Evolutionary conservation across 2,797 vertebrate genomes (phyloP).

Genomic region (Streptopelia turtur): DNA sequence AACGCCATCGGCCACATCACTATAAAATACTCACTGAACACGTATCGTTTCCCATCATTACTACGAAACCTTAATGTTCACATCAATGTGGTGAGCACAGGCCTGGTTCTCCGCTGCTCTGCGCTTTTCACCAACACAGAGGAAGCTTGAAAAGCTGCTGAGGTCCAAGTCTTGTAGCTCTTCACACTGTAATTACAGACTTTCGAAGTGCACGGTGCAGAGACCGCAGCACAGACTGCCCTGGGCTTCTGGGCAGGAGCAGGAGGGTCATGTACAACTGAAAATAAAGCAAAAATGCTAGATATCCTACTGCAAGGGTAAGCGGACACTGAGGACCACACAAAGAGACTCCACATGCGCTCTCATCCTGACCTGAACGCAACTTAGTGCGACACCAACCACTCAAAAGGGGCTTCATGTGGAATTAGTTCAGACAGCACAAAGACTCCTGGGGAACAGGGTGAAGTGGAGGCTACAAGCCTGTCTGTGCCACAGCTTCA

Average conservation of each 20-base stretch:
- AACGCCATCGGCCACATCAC: accelerated
- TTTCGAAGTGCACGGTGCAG: accelerated
- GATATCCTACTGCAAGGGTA: background rate
- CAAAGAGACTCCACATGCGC: background rate
- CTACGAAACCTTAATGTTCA: background rate
- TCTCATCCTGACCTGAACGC: background rate
- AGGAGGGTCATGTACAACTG: accelerated
- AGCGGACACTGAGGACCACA: background rate
- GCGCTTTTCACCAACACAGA: background rate
- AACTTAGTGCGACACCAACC: no score
- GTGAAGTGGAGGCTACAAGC: background rate
- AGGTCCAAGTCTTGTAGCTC: background rate
- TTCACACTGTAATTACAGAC: background rate
- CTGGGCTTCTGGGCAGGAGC: background rate
- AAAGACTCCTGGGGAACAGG: background rate
- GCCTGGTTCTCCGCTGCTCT: background rate
- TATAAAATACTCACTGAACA: accelerated
- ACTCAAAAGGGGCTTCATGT: background rate
- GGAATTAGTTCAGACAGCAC: background rate
- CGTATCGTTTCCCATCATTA: background rate
- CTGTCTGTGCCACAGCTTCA: background rate
- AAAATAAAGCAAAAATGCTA: background rate
- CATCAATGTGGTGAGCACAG: accelerated
- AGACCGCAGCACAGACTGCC: no score
- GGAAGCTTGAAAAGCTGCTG: background rate